Conservation (phyloP, 2,797 vertebrate species). For the Clarias platycephalus region DNA sequence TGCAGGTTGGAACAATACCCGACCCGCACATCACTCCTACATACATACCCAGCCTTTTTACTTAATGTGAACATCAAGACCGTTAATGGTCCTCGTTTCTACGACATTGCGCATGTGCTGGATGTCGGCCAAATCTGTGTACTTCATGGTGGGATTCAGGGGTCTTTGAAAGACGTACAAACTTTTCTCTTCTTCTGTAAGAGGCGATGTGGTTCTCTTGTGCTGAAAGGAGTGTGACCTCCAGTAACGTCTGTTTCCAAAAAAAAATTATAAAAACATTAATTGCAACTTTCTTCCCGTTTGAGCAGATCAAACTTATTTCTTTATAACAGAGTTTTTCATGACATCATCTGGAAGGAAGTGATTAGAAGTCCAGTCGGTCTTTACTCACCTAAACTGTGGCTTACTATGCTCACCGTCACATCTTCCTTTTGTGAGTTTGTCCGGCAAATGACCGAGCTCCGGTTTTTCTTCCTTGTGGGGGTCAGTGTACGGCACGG, state of each 20-base stretch:
- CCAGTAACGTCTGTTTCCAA: constrained; percentile 57
- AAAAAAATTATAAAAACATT: background rate
- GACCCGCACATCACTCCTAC: too few relatives aligned
- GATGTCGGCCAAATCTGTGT: background rate
- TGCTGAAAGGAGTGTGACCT: constrained; percentile 54
- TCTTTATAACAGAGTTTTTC: background rate
- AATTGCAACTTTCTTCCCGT: background rate
- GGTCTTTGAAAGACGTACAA: background rate
- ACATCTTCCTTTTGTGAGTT: constrained; percentile 50
- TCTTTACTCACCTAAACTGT: constrained; percentile 60
- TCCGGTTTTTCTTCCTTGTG: constrained; percentile 7
- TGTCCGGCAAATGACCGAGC: constrained; percentile 51
- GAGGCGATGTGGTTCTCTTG: constrained; percentile 53
- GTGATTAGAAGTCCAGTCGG: background rate
- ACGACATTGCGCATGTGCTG: constrained; percentile 6
- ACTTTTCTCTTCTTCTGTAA: constrained; percentile 55
- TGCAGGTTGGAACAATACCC: too few relatives aligned
- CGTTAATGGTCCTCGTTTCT: constrained; percentile 48
- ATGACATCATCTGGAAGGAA: background rate
- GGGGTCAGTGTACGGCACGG: constrained; percentile 55
- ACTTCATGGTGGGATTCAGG: background rate
- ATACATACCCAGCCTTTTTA: constrained; percentile 25
- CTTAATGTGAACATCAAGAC: constrained; percentile 21
- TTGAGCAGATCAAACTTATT: background rate
- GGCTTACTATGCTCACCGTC: constrained; percentile 43